These are phyloP conservation scores for Campylomormyrus numenius DNA, from an alignment of 2,113 vertebrate genomes.

Conservation along the genomic window DNA sequence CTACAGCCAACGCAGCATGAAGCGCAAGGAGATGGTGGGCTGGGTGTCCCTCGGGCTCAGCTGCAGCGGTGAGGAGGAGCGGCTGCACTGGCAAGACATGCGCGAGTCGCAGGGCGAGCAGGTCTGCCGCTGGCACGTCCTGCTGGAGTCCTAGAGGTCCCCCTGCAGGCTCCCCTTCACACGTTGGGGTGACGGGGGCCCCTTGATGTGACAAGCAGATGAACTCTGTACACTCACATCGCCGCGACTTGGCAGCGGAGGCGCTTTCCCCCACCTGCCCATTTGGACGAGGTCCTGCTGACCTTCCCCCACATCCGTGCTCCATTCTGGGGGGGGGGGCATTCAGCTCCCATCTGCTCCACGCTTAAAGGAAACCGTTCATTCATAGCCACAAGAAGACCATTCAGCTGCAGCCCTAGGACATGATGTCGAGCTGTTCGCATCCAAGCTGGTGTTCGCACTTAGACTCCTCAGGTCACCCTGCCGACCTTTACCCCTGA, in stretches of 20 bases:
- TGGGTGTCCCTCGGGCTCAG: constrained; percentile 89
- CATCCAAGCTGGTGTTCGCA: neutral
- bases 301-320: neutral
- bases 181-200: neutral
- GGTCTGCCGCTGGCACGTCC: constrained; percentile 82
- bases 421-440: neutral
- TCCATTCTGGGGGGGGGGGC: neutral
- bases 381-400: constrained; percentile 1
- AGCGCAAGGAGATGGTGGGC: constrained; percentile 94
- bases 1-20: constrained; percentile 85
- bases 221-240: neutral
- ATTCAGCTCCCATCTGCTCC: constrained; percentile 24
- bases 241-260: neutral
- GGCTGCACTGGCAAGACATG: constrained; percentile 91
- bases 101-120: constrained; percentile 73
- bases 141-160: constrained; percentile 75
- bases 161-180: neutral
- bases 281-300: neutral
- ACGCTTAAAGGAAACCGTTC: constrained; percentile 3
- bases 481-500: neutral
- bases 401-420: neutral
- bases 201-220: neutral
- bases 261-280: neutral
- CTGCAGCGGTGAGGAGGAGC: constrained; percentile 86
- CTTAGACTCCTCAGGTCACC: neutral